Percentiles rank a stretch among this genome's conserved stretches.
phyloP scores from a whole-genome alignment of 1,140 invertebrate genomes.

The Nomia melanderi region DNA sequence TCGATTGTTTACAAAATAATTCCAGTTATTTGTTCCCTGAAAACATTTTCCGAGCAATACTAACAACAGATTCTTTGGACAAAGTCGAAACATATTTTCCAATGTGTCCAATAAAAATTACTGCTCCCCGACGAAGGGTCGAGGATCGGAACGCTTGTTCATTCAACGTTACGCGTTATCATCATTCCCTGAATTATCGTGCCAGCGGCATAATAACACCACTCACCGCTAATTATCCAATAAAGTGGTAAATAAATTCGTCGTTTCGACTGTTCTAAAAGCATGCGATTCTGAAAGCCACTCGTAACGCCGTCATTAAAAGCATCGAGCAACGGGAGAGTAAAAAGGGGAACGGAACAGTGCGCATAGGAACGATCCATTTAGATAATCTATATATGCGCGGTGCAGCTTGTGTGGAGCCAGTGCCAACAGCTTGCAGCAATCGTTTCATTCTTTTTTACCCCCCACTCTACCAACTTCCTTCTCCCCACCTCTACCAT shows the following conservation, averaged over 20 bases:
- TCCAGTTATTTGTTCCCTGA: too few relatives aligned
- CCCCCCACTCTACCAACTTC: too few relatives aligned
- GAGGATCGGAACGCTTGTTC: too few relatives aligned
- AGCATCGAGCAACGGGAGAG: slow-evolving; percentile 20
- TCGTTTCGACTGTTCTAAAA: slow-evolving; percentile 17
- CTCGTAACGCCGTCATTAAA: slow-evolving; percentile 38
- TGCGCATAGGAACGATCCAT: slow-evolving; percentile 37
- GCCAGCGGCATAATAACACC: neutral
- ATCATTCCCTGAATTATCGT: too few relatives aligned
- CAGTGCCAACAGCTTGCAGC: slow-evolving; percentile 44
- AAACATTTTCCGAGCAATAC: too few relatives aligned
- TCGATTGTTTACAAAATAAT: too few relatives aligned
- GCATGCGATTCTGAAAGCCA: neutral
- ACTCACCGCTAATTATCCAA: neutral
- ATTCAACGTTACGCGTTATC: too few relatives aligned
- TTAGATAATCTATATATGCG: slow-evolving; percentile 47
- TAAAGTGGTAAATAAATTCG: neutral
- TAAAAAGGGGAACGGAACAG: slow-evolving; percentile 8
- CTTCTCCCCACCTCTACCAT: neutral
- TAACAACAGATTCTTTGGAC: too few relatives aligned
- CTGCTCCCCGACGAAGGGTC: too few relatives aligned
- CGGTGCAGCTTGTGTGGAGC: slow-evolving; percentile 6
- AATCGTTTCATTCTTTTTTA: slow-evolving; percentile 24
- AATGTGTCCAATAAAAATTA: too few relatives aligned
- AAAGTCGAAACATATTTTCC: too few relatives aligned